A percentile compares a stretch with the other conserved stretches of the same genome.
Evolutionary conservation across 2,888 invertebrate genomes (phyloP).

Genomic region (Octonoba sinensis): DNA sequence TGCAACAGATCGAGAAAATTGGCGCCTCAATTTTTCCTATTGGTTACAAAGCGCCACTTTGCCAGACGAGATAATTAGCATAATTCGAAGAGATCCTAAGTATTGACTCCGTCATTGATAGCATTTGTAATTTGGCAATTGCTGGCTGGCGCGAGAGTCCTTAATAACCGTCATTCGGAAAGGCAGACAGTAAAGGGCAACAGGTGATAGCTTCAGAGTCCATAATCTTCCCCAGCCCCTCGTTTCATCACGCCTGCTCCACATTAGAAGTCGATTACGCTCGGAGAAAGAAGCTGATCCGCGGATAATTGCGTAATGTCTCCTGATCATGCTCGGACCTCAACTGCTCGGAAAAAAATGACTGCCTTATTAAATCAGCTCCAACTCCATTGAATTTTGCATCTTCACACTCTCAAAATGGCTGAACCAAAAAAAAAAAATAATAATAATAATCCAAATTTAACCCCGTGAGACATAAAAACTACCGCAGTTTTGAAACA

Average conservation of each 20-base stretch:
- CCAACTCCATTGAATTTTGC: too few relatives aligned
- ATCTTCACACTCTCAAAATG: too few relatives aligned
- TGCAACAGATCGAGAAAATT: slow-evolving; percentile 52
- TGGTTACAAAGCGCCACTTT: slow-evolving; percentile 51
- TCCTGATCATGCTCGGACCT: slow-evolving; percentile 22
- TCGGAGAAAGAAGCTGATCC: slow-evolving; percentile 15
- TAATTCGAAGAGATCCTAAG: slow-evolving; percentile 51
- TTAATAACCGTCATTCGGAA: slow-evolving; percentile 50
- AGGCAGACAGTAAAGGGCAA: slow-evolving; percentile 40
- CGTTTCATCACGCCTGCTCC: slow-evolving; percentile 27
- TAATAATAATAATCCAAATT: too few relatives aligned
- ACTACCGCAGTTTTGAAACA: too few relatives aligned
- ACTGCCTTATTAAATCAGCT: too few relatives aligned
- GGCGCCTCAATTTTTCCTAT: slow-evolving; percentile 54
- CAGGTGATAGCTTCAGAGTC: slow-evolving; percentile 33
- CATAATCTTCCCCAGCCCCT: slow-evolving; percentile 21
- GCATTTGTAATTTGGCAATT: slow-evolving; percentile 52
- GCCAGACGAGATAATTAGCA: slow-evolving; percentile 47
- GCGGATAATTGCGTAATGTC: slow-evolving; percentile 45
- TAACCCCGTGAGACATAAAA: too few relatives aligned
- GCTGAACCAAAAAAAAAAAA: too few relatives aligned
- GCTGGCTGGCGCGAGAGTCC: slow-evolving; percentile 13
- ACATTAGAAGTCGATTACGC: slow-evolving; percentile 41
- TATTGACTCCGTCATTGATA: slow-evolving; percentile 54
- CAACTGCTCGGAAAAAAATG: background rate